Base-by-base conservation (phyloP, 2,888 invertebrate species). In the Epistrophe eligans region DNA sequence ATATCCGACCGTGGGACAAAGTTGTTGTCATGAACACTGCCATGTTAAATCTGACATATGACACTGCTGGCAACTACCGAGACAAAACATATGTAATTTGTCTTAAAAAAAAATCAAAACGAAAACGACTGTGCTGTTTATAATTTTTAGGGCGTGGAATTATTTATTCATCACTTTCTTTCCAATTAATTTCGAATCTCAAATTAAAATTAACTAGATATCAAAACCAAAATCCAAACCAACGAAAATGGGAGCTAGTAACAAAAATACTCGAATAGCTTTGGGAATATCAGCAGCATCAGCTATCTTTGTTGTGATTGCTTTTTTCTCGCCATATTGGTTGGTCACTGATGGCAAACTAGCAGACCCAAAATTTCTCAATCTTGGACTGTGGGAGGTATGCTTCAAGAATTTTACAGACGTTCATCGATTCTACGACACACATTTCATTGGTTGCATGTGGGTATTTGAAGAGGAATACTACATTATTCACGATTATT, bases 401-500 rank as follows among this genome's bases (percentile, higher is more conserved):
- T 99, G 99, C 92, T 98, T 99, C 90, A 95, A 96, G 90, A 95
- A 96, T 58, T 98, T 98, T 91, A 95, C 96, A 93, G 98, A 99
- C 91, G 95, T 97, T 6, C 96, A 96, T 89, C 96, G 96, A 89
- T 95, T 95, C 92, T 99, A 98, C 93, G 98, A 98, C 90, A 96
- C 95, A 7, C 94, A 94, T 72, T 98, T 98, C 90, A 95, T 94
- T 17, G 98, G 97, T 0, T 99, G 99, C 91, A 98, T 98, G 97
- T 99, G 99, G 98, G 97, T 99, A 83, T 98, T 98, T 91, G 98
- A 99, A 93, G 98, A 98, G 92, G 99, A 99, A 93, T 98, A 98
- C 92, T 98, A 98, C 91, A 98, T 98, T 80, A 97, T 99, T 89
- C 96, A 97, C 90, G 97, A 98, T 90, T 96, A 98, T 90, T 93